phyloP scores from a whole-genome alignment of 2,888 invertebrate genomes.

The Mythimna loreyi region DNA sequence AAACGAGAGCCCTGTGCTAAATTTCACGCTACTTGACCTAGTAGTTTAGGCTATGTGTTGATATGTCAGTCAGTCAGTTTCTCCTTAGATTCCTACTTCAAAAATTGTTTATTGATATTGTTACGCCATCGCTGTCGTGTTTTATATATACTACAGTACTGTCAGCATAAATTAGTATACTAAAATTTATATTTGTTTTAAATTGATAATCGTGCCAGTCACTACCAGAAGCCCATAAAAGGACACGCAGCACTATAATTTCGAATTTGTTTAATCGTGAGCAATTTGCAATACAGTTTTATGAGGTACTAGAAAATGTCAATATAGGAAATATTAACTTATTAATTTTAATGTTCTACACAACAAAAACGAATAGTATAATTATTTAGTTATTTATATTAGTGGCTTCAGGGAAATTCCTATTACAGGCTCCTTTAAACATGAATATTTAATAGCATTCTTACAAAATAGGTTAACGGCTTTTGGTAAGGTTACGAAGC shows the following conservation, averaged over 20 bases:
- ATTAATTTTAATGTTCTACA: slow-evolving; percentile 30
- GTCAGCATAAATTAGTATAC: background rate
- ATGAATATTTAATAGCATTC: background rate
- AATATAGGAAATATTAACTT: slow-evolving; percentile 11
- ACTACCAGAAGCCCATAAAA: slow-evolving; percentile 7
- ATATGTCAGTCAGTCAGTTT: too few species aligned
- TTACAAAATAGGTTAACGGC: slow-evolving; percentile 13
- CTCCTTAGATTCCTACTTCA: too few species aligned
- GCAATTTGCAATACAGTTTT: slow-evolving; percentile 32
- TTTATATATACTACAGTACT: background rate
- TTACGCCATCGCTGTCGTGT: background rate
- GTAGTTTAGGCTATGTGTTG: too few species aligned
- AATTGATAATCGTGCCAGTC: slow-evolving; percentile 13
- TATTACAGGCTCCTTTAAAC: slow-evolving; percentile 8
- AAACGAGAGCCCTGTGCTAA: too few species aligned
- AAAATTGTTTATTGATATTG: background rate
- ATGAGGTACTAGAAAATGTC: slow-evolving; percentile 34
- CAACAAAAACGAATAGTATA: slow-evolving; percentile 33
- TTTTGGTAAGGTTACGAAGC: background rate
- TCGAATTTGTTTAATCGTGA: slow-evolving; percentile 10
- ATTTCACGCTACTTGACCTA: too few species aligned
- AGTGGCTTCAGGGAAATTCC: slow-evolving; percentile 18
- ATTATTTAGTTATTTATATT: slow-evolving; percentile 31
- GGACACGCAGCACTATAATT: slow-evolving; percentile 25
- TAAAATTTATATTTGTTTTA: slow-evolving; percentile 1